These are phyloP conservation scores for Tillus elongatus DNA, from an alignment of 2,888 invertebrate species.

Conservation along the genomic window DNA sequence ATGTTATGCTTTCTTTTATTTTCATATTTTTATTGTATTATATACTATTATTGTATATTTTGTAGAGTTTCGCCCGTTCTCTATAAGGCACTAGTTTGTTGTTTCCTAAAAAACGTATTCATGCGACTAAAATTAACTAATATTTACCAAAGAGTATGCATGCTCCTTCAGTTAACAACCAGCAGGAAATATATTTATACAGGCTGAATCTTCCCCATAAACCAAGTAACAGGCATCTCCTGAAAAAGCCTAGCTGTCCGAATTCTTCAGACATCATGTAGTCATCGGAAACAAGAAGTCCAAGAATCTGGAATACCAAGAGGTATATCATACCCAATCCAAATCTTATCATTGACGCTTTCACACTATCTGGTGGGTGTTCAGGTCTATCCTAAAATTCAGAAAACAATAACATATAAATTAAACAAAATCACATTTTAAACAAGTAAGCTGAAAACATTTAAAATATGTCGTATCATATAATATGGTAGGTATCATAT, in stretches of 20 bases:
- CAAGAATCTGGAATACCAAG: conserved; percentile 63
- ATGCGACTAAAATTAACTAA: conserved; percentile 9
- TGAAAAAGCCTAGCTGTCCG: conserved; percentile 45
- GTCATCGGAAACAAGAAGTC: conserved; percentile 59
- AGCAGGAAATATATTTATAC: conserved; percentile 89
- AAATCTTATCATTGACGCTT: conserved; percentile 53
- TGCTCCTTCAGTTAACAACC: conserved; percentile 82
- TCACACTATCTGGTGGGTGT: conserved; percentile 33
- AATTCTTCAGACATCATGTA: conserved; percentile 62
- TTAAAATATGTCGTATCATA: no score
- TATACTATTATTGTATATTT: no score
- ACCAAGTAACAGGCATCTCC: conserved; percentile 59
- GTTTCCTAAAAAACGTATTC: no score
- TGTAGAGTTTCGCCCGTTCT: no score
- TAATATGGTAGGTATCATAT: no score
- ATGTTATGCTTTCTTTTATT: no score
- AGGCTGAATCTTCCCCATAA: conserved; percentile 79
- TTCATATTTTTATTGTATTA: no score
- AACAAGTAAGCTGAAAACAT: no score
- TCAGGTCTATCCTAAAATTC: conserved; percentile 18
- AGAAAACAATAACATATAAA: conserved; percentile 3
- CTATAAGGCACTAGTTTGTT: no score
- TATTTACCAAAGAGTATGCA: conserved; percentile 50
- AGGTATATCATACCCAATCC: conserved; percentile 64
- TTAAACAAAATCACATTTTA: background rate